These are phyloP conservation scores for Esox niger DNA, from an alignment of 2,113 vertebrate species.

Conservation along the genomic window DNA sequence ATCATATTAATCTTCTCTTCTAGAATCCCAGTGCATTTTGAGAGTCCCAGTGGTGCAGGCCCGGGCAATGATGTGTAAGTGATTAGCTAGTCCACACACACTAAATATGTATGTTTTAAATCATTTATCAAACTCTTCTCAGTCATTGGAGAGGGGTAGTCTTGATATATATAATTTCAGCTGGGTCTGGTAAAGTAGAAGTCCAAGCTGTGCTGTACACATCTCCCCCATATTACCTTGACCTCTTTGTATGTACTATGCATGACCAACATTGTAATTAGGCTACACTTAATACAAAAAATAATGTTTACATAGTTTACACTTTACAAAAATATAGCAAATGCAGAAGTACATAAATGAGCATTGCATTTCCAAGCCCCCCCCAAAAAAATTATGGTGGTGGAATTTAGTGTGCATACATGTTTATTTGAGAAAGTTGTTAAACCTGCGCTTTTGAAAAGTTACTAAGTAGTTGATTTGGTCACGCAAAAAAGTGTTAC, in stretches of 20 bases:
- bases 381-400: too few species aligned
- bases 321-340: too few species aligned
- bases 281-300: too few species aligned
- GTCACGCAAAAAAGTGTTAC: too few species aligned
- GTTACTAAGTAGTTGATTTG: too few species aligned
- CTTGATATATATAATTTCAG: conserved; percentile 27
- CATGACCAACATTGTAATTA: too few species aligned
- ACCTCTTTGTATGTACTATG: neutral
- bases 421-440: too few species aligned
- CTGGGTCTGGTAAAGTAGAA: conserved; percentile 37
- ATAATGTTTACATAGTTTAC: too few species aligned
- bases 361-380: too few species aligned
- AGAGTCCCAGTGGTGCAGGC: conserved; percentile 49
- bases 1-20: conserved; percentile 58
- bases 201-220: neutral
- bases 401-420: too few species aligned
- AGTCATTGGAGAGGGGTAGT: conserved; percentile 16
- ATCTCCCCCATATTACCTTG: neutral
- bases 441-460: too few species aligned
- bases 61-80: conserved; percentile 38
- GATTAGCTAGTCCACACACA: conserved; percentile 19
- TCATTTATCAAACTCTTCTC: conserved; percentile 19
- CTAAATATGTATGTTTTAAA: conserved; percentile 17
- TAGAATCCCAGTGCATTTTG: conserved; percentile 34
- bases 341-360: too few species aligned